A percentile compares a stretch with the other conserved stretches of the same genome.
Conservation (phyloP, 2,797 vertebrate genomes). For the Liparis tanakae region DNA sequence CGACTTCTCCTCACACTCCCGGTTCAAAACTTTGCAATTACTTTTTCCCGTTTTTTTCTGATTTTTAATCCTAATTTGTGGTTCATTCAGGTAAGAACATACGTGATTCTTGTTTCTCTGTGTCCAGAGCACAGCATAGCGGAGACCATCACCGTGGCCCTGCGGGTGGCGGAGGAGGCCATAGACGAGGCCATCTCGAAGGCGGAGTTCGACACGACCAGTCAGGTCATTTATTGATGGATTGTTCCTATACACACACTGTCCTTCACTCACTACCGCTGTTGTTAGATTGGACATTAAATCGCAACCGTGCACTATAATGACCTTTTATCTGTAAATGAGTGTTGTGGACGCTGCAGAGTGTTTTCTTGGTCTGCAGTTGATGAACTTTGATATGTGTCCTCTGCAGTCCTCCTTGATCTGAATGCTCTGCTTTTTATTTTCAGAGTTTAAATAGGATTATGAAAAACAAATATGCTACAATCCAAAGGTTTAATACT, state of each 20-base stretch:
- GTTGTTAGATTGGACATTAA: not conserved
- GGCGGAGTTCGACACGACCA: slow-evolving; percentile 87
- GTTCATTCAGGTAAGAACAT: not conserved
- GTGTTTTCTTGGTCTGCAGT: not conserved
- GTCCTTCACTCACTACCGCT: not conserved
- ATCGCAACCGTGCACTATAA: not conserved
- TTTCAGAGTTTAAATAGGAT: slow-evolving; percentile 35
- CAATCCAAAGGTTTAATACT: slow-evolving; percentile 31
- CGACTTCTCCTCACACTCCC: slow-evolving; percentile 2
- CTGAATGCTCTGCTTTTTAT: slow-evolving; percentile 17
- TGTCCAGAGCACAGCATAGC: slow-evolving; percentile 93
- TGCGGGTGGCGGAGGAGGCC: slow-evolving; percentile 94
- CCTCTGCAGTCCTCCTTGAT: slow-evolving; percentile 25
- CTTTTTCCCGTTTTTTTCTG: not conserved
- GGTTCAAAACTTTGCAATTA: slow-evolving; percentile 8
- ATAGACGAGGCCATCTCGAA: slow-evolving; percentile 96
- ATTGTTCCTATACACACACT: not conserved
- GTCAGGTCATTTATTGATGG: slow-evolving; percentile 77
- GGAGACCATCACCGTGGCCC: slow-evolving; percentile 91
- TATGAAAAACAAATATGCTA: slow-evolving; percentile 36
- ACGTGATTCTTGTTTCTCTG: slow-evolving; percentile 8
- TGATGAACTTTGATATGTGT: slow-evolving; percentile 2
- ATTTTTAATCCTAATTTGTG: not conserved
- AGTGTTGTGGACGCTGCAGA: not conserved
- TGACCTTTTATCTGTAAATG: not conserved